Conservation (phyloP, 2,888 invertebrate species). For the Hecatera dysodea region DNA sequence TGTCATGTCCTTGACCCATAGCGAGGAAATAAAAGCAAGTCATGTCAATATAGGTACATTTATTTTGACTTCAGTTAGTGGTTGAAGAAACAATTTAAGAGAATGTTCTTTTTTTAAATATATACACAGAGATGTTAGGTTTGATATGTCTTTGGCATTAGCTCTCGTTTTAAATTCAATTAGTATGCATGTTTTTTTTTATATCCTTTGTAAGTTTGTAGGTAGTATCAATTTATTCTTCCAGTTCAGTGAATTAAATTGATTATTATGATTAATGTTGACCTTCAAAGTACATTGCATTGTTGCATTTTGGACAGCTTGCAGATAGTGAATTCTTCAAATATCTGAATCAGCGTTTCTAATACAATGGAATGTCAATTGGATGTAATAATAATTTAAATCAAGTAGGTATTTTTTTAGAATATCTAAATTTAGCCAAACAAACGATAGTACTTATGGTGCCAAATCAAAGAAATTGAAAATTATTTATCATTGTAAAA, state of each 20-base stretch:
- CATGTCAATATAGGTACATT: slow-evolving; percentile 11
- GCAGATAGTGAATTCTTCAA: slow-evolving; percentile 6
- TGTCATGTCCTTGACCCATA: slow-evolving; percentile 43
- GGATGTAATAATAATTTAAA: slow-evolving; percentile 2
- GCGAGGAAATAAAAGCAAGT: slow-evolving; percentile 36
- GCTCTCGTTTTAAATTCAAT: too few relatives aligned
- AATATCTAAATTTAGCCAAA: too few relatives aligned
- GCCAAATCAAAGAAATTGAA: too few relatives aligned
- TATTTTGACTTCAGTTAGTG: background rate
- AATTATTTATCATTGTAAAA: too few relatives aligned
- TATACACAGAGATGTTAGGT: too few relatives aligned
- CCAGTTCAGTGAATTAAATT: background rate
- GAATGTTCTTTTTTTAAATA: background rate
- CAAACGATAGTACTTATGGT: background rate
- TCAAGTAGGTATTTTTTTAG: background rate
- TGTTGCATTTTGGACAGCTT: background rate
- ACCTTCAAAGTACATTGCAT: slow-evolving; percentile 32
- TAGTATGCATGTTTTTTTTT: background rate
- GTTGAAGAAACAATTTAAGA: background rate
- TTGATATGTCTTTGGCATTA: background rate
- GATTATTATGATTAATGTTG: slow-evolving; percentile 9
- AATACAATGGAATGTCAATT: slow-evolving; percentile 13
- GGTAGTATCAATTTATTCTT: too few relatives aligned
- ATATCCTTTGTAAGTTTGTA: background rate
- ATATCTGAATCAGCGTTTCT: background rate